A percentile compares a stretch with the other conserved stretches of the same genome.
Evolutionary conservation across 2,888 invertebrate genomes (phyloP).

Genomic region (Calameuta pallipes): DNA sequence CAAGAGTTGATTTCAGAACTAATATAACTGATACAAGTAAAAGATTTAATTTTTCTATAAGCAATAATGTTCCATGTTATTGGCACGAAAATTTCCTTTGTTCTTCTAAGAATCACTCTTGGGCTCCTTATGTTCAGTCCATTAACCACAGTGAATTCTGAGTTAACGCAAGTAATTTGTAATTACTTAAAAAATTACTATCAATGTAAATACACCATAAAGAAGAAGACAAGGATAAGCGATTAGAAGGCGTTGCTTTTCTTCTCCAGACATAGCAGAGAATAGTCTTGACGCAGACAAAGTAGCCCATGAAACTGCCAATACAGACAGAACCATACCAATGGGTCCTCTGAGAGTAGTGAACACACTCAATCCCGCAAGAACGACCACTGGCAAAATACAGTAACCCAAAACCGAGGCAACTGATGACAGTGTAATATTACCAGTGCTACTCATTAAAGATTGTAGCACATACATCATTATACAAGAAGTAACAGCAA

Average conservation of each 20-base stretch:
- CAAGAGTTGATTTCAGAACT: background rate
- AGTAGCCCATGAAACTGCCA: slow-evolving; percentile 89
- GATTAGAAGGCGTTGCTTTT: slow-evolving; percentile 85
- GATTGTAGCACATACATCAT: slow-evolving; percentile 89
- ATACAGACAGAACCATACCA: slow-evolving; percentile 75
- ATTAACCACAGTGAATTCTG: slow-evolving; percentile 1
- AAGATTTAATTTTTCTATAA: background rate
- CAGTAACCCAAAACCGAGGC: slow-evolving; percentile 93
- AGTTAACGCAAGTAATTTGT: background rate
- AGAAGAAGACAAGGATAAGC: slow-evolving; percentile 94
- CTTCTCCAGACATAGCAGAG: slow-evolving; percentile 89
- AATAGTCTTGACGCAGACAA: slow-evolving; percentile 93
- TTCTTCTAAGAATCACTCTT: background rate
- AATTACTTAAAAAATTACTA: slow-evolving; percentile 83
- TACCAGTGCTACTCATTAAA: slow-evolving; percentile 81
- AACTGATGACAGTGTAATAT: slow-evolving; percentile 82
- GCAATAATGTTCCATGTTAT: background rate
- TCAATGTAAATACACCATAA: slow-evolving; percentile 91
- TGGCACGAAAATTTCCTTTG: background rate
- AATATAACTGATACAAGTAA: background rate
- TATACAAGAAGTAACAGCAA: slow-evolving; percentile 89
- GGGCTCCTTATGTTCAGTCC: background rate
- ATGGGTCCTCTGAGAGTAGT: slow-evolving; percentile 79
- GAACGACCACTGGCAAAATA: slow-evolving; percentile 89
- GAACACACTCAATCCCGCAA: slow-evolving; percentile 84